Conservation (phyloP, 2,888 invertebrate genomes). For the Lysandra coridon region DNA sequence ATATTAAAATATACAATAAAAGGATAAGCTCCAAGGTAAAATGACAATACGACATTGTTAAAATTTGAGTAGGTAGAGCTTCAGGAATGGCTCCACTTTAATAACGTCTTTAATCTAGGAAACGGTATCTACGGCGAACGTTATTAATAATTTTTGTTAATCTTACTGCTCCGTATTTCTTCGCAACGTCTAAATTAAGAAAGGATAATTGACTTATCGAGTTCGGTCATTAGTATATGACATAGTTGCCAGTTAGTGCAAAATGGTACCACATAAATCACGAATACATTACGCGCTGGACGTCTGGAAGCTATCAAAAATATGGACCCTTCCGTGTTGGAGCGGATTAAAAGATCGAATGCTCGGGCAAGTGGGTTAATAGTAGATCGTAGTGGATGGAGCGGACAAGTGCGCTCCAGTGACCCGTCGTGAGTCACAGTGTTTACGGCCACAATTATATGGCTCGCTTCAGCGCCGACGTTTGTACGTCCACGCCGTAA, state of each 20-base stretch:
- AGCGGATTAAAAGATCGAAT: constrained; percentile 51
- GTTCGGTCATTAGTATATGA: constrained; percentile 19
- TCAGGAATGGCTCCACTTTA: background rate
- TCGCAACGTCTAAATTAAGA: background rate
- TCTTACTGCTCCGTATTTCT: background rate
- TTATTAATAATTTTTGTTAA: background rate
- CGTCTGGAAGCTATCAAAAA: constrained; percentile 40
- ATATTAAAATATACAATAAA: constrained; percentile 45
- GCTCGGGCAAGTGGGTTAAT: constrained; percentile 66
- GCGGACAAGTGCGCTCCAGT: constrained; percentile 56
- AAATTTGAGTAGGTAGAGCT: background rate
- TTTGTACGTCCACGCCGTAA: constrained; percentile 30
- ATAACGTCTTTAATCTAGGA: background rate
- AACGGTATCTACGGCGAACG: background rate
- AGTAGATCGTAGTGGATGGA: constrained; percentile 56
- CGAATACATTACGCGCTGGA: constrained; percentile 47
- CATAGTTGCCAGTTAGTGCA: background rate
- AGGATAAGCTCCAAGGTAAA: background rate
- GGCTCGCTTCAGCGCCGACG: constrained; percentile 38
- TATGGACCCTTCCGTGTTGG: constrained; percentile 55
- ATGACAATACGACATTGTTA: constrained; percentile 16
- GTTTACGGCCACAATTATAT: constrained; percentile 50
- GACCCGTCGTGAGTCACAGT: constrained; percentile 58
- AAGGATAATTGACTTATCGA: constrained; percentile 28
- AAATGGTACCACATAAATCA: constrained; percentile 46